Conservation (phyloP, 2,888 invertebrate genomes). For the Physocephala rufipes region DNA sequence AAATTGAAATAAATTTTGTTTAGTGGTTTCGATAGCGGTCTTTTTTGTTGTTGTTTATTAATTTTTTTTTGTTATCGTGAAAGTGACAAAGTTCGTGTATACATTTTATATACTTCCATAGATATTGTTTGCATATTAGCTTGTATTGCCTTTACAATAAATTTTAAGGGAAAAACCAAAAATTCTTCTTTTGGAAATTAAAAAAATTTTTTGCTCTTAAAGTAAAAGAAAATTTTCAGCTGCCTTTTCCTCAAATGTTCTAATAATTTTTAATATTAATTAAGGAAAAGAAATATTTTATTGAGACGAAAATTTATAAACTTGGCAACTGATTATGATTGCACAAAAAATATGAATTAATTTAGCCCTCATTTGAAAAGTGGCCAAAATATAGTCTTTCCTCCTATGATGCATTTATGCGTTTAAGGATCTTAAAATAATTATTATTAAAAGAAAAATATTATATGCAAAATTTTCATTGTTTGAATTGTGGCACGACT, state of each 20-base stretch:
- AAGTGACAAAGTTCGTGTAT: background rate
- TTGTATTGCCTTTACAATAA: too few relatives aligned
- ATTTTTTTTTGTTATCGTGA: background rate
- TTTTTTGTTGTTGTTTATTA: background rate
- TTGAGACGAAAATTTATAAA: conserved; percentile 4
- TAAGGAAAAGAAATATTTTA: background rate
- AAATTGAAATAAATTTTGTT: background rate
- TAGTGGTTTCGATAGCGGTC: background rate
- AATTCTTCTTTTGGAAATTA: too few relatives aligned
- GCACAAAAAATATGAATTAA: background rate
- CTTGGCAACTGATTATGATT: conserved; percentile 14
- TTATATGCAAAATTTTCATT: conserved; percentile 7
- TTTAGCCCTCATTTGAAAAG: conserved; percentile 15
- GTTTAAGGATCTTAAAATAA: background rate
- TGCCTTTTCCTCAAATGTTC: background rate
- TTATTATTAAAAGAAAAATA: background rate
- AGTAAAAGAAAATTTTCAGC: too few relatives aligned
- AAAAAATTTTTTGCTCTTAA: too few relatives aligned
- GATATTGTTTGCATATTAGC: too few relatives aligned
- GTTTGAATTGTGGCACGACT: background rate
- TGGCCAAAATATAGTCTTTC: background rate
- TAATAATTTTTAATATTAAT: conserved; percentile 1
- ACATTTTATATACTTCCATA: too few relatives aligned
- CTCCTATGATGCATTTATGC: background rate
- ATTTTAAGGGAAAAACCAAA: too few relatives aligned